Percentiles rank a stretch among this genome's conserved stretches.
Evolutionary conservation across 1,140 invertebrate genomes (phyloP).

Genomic region (Rhopalosiphum padi): DNA sequence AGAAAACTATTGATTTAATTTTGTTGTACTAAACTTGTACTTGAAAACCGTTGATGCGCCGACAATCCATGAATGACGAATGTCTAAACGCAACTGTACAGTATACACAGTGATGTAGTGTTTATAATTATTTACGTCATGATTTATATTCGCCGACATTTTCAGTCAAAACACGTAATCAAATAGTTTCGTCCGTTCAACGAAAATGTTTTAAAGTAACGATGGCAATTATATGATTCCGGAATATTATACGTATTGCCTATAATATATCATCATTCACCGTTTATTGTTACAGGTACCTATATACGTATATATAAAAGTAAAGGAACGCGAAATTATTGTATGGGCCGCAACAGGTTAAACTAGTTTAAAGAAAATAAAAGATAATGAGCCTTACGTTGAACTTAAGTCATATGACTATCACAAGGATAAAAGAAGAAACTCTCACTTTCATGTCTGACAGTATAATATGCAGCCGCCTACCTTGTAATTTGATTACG

Average conservation of each 20-base stretch:
- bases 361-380: background rate
- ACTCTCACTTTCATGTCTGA: slow-evolving; percentile 49
- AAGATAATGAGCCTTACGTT: background rate
- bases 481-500: slow-evolving; percentile 24
- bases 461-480: background rate
- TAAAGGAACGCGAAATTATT: background rate
- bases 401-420: slow-evolving; percentile 18
- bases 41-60: background rate
- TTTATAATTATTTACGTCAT: background rate
- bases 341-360: background rate
- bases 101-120: background rate
- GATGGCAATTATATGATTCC: background rate
- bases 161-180: background rate
- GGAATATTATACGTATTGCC: background rate
- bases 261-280: background rate
- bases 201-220: background rate
- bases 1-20: background rate
- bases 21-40: background rate
- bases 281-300: background rate
- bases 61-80: background rate
- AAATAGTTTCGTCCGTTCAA: background rate
- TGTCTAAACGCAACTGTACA: background rate
- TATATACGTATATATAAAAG: background rate
- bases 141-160: background rate
- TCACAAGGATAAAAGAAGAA: slow-evolving; percentile 38